Evolutionary conservation across 2,888 invertebrate genomes (phyloP), one percentile per base, ranked within the genome.

Genomic region (Herminia tarsipennalis): DNA sequence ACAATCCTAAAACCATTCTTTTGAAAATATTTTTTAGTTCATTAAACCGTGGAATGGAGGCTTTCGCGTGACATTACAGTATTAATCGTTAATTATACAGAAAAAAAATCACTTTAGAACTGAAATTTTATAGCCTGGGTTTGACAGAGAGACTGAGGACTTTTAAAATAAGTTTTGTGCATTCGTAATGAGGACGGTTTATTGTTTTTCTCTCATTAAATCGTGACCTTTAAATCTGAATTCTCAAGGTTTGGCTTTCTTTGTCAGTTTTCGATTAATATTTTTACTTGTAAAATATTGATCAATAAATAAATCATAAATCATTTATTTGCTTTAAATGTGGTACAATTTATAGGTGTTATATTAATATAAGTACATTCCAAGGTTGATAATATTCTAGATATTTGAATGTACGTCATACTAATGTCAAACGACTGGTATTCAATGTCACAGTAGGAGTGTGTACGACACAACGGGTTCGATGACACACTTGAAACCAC

Each of bases 141-240:
- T 40, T 10, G 20, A 40, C 10, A 33, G 20, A 40, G n/a, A 33
- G 20, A 18, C 17, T 17, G 17, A 25, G 33, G n/a, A 18, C 10
- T 36, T 36, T 36, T 40, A 12, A 24, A 12, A 24, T 22, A 18
- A 32, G 5, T 14, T 16, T 12, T 29, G 16, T 17, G 28, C 28
- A 17, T 29, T 42, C 34, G n/a, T 28, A 22, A 28, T 34, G 4
- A 28, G 16, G 17, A 16, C 16, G 5, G 17, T 36, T 41, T 28
- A 27, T 34, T 14, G 29, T 22, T 17, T 35, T 22, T 29, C 17
- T 29, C 17, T 42, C 28, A 29, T 35, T 42, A 29, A 34, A 29
- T 9, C 3, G 12, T n/a, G 35, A 42, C 42, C 28, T 17, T 16
- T 3, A 1, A 20, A 10, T 3, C 5, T 42, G 28, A 42, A 34